Base-by-base conservation (phyloP, 2,113 vertebrate genomes). In the Melanocharis versteri region DNA sequence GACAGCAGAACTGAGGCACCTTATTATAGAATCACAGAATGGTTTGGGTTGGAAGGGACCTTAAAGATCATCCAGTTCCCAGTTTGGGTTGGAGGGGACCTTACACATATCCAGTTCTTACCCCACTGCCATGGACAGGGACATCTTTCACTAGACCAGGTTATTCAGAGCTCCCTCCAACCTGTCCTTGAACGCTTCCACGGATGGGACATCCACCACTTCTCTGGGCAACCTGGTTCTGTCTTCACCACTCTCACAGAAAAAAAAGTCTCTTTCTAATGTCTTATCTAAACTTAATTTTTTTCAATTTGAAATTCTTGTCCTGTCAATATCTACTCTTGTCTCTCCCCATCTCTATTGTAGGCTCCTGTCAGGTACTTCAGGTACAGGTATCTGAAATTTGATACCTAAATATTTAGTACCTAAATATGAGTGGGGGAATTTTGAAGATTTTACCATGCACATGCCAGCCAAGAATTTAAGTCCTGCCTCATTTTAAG, bases 281-380 rank as follows among this genome's bases (percentile, higher is more conserved):
- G 10, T 27, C 72, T 68, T 18, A 44, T 2, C 11, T 31, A 44
- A 51, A 58, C 4, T 6, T 44, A 5, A 1, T 35, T 6, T 44
- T 27, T 39, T 39, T 27, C 17, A 27, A 9, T 37, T 33, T 28
- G 22, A 69, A 78, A 51, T 15, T 4, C 19, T 33, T 77, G 15
- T 39, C 28, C 12, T 37, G 13, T 37, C 56, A 53, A 21, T 53
- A 26, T 30, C 20, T 28, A 8, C 12, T 39, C 39, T 61, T 70
- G 13, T 37, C 20, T 61, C 8, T 47, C 47, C 48, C 9, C 8
- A n/a, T 45, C 19, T 62, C 20, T 62, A 2, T 47, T 24, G 10
- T 11, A 54, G 23, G 37, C 15, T 69, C 28, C 4, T 0, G 0
- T 53, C n/a, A 31, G 19, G 10, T 73, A 53, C 27, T 72, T 44